Evolutionary conservation across 2,888 invertebrate genomes (phyloP).

Genomic region (Drosophila putrida): DNA sequence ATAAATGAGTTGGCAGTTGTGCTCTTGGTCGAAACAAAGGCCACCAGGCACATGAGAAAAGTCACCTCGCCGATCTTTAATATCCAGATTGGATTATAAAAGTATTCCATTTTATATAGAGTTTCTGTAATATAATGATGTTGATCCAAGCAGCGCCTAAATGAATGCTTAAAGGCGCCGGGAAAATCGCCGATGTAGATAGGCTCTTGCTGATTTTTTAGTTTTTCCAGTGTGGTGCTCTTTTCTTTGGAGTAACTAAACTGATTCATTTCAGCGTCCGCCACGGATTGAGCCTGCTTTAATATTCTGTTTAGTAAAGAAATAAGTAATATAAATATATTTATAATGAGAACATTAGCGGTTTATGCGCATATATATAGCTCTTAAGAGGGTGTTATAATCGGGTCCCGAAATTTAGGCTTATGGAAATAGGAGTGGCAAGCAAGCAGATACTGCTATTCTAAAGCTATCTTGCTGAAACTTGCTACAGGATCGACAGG

Average conservation of each 20-base stretch:
- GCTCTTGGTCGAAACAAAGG: slow-evolving; percentile 82
- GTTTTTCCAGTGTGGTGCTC: slow-evolving; percentile 27
- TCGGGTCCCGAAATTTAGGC: no score
- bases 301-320: slow-evolving; percentile 52
- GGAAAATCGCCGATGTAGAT: slow-evolving; percentile 33
- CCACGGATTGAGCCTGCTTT: slow-evolving; percentile 52
- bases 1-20: slow-evolving; percentile 74
- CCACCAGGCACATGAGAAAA: slow-evolving; percentile 81
- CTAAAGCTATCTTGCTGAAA: no score
- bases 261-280: slow-evolving; percentile 68
- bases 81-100: slow-evolving; percentile 82
- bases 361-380: no score
- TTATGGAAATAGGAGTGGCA: no score
- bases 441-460: no score
- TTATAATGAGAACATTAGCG: no score
- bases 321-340: no score
- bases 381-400: no score
- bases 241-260: slow-evolving; percentile 67
- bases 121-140: slow-evolving; percentile 80
- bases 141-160: slow-evolving; percentile 76
- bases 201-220: slow-evolving; percentile 4
- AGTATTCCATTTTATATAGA: slow-evolving; percentile 77
- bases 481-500: no score
- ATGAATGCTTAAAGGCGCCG: slow-evolving; percentile 58
- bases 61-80: slow-evolving; percentile 81